phyloP scores from a whole-genome alignment of 2,113 vertebrate genomes.

The Oncorhynchus nerka region DNA sequence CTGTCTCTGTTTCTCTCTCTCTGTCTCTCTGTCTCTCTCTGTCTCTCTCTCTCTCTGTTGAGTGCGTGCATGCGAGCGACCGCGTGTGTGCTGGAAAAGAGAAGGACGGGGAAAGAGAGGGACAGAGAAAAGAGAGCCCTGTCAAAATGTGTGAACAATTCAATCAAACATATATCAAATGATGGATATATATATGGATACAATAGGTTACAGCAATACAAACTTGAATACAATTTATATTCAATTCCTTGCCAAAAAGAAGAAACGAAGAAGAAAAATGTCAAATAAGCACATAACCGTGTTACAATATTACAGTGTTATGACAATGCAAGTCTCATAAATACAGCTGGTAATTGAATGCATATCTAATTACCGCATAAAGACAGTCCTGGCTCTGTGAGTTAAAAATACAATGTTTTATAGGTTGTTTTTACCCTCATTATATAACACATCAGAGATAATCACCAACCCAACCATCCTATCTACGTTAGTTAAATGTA shows the following conservation, averaged over 20 bases:
- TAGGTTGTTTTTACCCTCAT: constrained; percentile 44
- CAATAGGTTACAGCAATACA: background rate
- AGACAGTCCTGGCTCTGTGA: constrained; percentile 26
- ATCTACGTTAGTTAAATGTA: constrained; percentile 34
- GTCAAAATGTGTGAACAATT: background rate
- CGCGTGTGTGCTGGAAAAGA: background rate
- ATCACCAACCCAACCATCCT: constrained; percentile 42
- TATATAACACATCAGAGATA: constrained; percentile 46
- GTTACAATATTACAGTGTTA: background rate
- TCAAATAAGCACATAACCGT: background rate
- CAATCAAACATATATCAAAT: background rate
- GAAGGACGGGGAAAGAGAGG: background rate
- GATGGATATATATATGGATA: background rate
- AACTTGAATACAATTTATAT: background rate
- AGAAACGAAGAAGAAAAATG: too few relatives aligned
- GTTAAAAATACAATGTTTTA: constrained; percentile 35
- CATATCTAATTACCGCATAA: constrained; percentile 39
- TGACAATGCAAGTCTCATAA: constrained; percentile 18
- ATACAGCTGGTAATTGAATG: constrained; percentile 43
- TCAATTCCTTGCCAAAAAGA: background rate
- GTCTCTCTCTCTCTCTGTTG: too few relatives aligned
- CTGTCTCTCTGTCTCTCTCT: too few relatives aligned
- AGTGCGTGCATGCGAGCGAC: too few relatives aligned
- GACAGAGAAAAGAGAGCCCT: background rate
- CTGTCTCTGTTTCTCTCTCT: too few relatives aligned